phyloP scores from a whole-genome alignment of 2,888 invertebrate genomes.

The Diarsia rubi region DNA sequence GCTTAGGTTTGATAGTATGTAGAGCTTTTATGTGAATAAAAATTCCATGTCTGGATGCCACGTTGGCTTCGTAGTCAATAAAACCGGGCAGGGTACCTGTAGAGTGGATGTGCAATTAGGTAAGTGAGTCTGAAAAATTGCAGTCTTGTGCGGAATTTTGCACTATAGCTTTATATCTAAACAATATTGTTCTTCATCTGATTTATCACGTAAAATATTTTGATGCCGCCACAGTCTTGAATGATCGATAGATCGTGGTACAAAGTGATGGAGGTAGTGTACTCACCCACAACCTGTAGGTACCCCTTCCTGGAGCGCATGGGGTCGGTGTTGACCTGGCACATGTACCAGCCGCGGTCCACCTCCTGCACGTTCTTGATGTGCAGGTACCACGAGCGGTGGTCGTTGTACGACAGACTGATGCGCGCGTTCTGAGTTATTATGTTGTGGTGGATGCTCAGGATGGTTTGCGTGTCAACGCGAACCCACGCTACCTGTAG shows the following conservation, averaged over 20 bases:
- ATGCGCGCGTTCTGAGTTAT: constrained; percentile 97
- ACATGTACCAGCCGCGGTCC: constrained; percentile 98
- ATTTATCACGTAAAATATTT: neutral
- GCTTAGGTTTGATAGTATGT: constrained; percentile 40
- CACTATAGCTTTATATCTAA: constrained; percentile 1
- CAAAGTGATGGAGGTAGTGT: constrained; percentile 91
- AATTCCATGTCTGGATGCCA: constrained; percentile 29
- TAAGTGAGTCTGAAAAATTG: constrained; percentile 36
- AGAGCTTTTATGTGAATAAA: constrained; percentile 43
- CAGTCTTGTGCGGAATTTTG: constrained; percentile 2
- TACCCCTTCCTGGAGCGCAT: constrained; percentile 97
- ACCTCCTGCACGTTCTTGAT: constrained; percentile 96
- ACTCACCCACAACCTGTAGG: constrained; percentile 97
- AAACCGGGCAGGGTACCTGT: constrained; percentile 38
- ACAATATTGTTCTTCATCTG: neutral
- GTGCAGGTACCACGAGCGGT: constrained; percentile 97
- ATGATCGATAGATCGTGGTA: constrained; percentile 80
- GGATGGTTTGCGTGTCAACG: constrained; percentile 97
- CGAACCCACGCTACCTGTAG: constrained; percentile 97
- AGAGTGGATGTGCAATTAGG: constrained; percentile 41
- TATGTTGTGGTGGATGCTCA: constrained; percentile 97
- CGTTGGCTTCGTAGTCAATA: constrained; percentile 37
- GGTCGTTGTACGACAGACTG: constrained; percentile 96
- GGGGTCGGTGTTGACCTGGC: constrained; percentile 98
- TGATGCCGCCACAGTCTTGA: constrained; percentile 93